Evolutionary conservation across 1,140 invertebrate species (phyloP).

Genomic region (Sarcophaga bullata): DNA sequence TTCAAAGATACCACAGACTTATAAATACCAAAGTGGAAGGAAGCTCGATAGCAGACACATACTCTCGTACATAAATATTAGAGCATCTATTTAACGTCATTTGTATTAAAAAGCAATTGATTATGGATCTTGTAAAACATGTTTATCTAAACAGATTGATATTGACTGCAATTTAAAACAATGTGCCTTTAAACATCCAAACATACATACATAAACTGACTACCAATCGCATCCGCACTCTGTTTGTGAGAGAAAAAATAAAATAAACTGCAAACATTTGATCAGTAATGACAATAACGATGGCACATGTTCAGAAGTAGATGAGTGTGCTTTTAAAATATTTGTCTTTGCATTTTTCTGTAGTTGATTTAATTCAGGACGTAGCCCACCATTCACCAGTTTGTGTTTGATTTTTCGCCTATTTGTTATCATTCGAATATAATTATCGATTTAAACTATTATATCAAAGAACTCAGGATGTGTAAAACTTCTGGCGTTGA

Average conservation of each 20-base stretch:
- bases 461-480: not conserved
- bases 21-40: not conserved
- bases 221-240: not conserved
- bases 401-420: not conserved
- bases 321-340: slow-evolving; percentile 26
- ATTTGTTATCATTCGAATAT: not conserved
- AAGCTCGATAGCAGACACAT: not conserved
- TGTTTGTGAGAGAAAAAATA: not conserved
- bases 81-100: slow-evolving; percentile 36
- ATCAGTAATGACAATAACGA: not conserved
- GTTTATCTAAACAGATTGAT: slow-evolving; percentile 28
- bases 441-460: not conserved
- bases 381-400: not conserved
- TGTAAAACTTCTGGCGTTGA: no score
- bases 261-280: slow-evolving; percentile 8
- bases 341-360: not conserved
- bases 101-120: slow-evolving; percentile 43
- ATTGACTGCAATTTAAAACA: slow-evolving; percentile 19
- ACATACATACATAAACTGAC: not conserved
- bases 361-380: not conserved
- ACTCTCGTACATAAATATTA: slow-evolving; percentile 31
- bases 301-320: slow-evolving; percentile 30
- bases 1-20: not conserved
- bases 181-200: not conserved
- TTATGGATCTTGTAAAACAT: slow-evolving; percentile 39